Conservation (phyloP, 2,113 vertebrate genomes). For the Tiliqua scincoides region DNA sequence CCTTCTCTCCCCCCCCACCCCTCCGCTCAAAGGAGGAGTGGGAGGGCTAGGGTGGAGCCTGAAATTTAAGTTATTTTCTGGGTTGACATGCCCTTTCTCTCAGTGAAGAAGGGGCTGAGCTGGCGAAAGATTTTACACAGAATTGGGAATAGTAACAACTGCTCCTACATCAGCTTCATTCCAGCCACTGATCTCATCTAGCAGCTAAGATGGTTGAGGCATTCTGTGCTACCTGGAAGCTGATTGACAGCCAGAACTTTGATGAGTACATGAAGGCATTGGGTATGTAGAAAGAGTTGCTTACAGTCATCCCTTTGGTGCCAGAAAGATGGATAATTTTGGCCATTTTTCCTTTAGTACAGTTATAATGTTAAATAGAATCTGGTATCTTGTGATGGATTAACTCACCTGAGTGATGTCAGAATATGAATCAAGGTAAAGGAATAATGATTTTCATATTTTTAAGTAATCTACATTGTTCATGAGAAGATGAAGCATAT, state of each 20-base stretch:
- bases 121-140: neutral
- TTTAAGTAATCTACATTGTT: neutral
- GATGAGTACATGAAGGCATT: constrained; percentile 94
- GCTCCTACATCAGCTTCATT: neutral
- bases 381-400: neutral
- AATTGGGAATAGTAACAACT: neutral
- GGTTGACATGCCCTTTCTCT: constrained; percentile 30
- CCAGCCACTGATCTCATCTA: neutral
- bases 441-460: too few species aligned
- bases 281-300: constrained; percentile 77
- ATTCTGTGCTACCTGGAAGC: constrained; percentile 94
- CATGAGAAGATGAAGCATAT: neutral
- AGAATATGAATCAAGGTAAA: neutral
- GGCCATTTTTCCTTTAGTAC: neutral
- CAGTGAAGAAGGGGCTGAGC: constrained; percentile 52
- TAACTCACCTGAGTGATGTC: neutral
- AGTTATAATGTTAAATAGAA: neutral
- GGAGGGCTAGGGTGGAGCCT: constrained; percentile 21
- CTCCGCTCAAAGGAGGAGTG: constrained; percentile 15
- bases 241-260: constrained; percentile 92
- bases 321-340: neutral
- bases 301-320: neutral
- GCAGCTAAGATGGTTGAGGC: constrained; percentile 86
- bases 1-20: neutral
- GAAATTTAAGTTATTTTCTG: constrained; percentile 43